Percentiles rank a stretch among this genome's conserved stretches.
Conservation (phyloP, 2,113 vertebrate genomes). For the Riparia riparia region DNA sequence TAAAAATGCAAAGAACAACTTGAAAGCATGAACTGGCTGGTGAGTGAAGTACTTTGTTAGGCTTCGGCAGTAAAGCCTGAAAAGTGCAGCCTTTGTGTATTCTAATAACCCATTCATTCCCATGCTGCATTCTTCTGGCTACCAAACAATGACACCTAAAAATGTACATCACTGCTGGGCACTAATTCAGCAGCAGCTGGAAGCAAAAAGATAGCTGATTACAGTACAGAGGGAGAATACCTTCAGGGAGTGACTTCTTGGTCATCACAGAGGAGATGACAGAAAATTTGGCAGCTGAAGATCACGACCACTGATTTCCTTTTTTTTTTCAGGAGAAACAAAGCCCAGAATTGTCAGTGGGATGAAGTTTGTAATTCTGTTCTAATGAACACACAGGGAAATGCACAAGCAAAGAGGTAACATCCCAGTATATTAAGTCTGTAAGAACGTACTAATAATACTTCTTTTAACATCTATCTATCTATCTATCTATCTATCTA, state of each 20-base stretch:
- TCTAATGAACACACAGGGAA: accelerated
- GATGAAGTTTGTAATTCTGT: background rate
- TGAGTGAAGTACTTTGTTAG: background rate
- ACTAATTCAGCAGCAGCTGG: background rate
- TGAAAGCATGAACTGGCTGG: background rate
- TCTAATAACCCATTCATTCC: background rate
- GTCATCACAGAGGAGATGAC: background rate
- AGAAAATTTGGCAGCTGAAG: background rate
- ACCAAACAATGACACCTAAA: background rate
- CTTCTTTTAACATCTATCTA: background rate
- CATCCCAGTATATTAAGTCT: background rate
- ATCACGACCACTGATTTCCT: background rate
- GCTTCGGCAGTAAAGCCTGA: background rate
- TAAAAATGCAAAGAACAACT: background rate
- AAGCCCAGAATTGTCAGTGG: background rate
- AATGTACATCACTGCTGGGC: background rate
- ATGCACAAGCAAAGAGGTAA: background rate
- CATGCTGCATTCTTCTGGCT: background rate
- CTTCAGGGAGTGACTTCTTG: background rate
- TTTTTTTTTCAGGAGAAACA: background rate
- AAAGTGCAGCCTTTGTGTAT: background rate
- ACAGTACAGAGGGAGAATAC: background rate
- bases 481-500: background rate
- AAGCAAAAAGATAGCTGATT: background rate
- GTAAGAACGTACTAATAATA: background rate